A percentile compares a stretch with the other conserved stretches of the same genome.
These are phyloP conservation scores for Fringilla coelebs DNA, from an alignment of 2,797 vertebrate genomes.

Conservation along the genomic window DNA sequence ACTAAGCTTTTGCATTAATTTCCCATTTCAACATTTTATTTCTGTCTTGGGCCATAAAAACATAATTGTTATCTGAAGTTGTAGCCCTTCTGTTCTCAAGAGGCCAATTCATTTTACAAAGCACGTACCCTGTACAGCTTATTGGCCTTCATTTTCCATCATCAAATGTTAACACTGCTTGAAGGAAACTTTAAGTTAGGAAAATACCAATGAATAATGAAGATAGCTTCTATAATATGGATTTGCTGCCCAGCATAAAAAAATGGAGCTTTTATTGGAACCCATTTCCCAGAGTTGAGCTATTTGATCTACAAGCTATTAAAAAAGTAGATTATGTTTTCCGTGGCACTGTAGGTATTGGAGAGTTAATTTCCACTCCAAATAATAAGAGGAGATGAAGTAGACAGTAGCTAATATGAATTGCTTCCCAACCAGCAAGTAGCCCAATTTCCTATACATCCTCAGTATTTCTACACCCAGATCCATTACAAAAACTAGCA, in stretches of 20 bases:
- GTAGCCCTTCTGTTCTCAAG: slow-evolving; percentile 17
- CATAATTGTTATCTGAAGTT: slow-evolving; percentile 42
- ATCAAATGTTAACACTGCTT: slow-evolving; percentile 44
- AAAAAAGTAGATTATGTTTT: not conserved
- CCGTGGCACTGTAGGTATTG: not conserved
- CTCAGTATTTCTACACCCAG: not conserved
- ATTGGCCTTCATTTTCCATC: slow-evolving; percentile 42
- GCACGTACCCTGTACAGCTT: not conserved
- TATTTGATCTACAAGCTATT: slow-evolving; percentile 1
- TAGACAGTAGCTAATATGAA: not conserved
- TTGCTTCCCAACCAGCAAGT: not conserved
- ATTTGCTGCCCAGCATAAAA: slow-evolving; percentile 5
- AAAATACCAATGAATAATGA: slow-evolving; percentile 46
- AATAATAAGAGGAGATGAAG: not conserved
- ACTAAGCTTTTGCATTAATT: slow-evolving; percentile 41
- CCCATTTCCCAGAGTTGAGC: not conserved
- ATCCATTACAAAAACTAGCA: not conserved
- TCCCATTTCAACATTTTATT: slow-evolving; percentile 51
- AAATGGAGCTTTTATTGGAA: slow-evolving; percentile 20
- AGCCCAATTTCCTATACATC: not conserved
- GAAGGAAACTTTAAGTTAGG: slow-evolving; percentile 43
- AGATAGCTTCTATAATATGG: slow-evolving; percentile 2
- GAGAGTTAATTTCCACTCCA: not conserved
- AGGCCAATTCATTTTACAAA: slow-evolving; percentile 30
- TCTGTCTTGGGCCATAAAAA: slow-evolving; percentile 50